Conservation (phyloP, 2,888 invertebrate genomes). For the Gortyna flavago region DNA sequence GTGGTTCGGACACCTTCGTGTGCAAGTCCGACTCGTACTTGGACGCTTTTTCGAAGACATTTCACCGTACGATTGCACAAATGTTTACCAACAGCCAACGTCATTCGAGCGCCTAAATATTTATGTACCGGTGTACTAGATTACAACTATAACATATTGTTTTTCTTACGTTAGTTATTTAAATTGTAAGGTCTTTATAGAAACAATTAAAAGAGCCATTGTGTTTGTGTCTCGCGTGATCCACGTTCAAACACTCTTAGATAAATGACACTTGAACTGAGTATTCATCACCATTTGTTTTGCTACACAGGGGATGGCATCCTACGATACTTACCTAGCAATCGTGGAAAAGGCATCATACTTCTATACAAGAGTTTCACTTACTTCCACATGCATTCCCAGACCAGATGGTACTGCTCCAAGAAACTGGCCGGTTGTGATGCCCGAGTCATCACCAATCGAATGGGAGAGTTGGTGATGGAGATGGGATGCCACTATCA, state of each 20-base stretch:
- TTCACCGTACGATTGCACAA: neutral
- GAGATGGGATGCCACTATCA: slow-evolving; percentile 48
- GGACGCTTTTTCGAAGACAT: too few species aligned
- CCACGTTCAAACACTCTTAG: neutral
- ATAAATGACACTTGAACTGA: neutral
- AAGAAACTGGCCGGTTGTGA: slow-evolving; percentile 71
- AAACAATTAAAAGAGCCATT: neutral
- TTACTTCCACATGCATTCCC: slow-evolving; percentile 68
- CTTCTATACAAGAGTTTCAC: slow-evolving; percentile 62
- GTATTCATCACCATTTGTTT: slow-evolving; percentile 13
- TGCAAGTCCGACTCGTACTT: too few species aligned
- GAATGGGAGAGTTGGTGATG: slow-evolving; percentile 38
- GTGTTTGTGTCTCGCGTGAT: neutral
- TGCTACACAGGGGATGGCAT: slow-evolving; percentile 30
- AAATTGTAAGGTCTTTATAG: neutral
- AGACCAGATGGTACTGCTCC: slow-evolving; percentile 76
- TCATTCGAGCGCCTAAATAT: neutral
- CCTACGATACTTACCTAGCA: slow-evolving; percentile 53
- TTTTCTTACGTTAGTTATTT: neutral
- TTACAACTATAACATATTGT: neutral
- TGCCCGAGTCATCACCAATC: slow-evolving; percentile 64
- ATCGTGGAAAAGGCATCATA: slow-evolving; percentile 46
- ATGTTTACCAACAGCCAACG: neutral
- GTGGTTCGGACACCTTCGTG: too few species aligned
- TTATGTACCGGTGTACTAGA: neutral